These are phyloP conservation scores for Metacarcinus magister DNA, from an alignment of 2,888 invertebrate genomes.

Conservation along the genomic window DNA sequence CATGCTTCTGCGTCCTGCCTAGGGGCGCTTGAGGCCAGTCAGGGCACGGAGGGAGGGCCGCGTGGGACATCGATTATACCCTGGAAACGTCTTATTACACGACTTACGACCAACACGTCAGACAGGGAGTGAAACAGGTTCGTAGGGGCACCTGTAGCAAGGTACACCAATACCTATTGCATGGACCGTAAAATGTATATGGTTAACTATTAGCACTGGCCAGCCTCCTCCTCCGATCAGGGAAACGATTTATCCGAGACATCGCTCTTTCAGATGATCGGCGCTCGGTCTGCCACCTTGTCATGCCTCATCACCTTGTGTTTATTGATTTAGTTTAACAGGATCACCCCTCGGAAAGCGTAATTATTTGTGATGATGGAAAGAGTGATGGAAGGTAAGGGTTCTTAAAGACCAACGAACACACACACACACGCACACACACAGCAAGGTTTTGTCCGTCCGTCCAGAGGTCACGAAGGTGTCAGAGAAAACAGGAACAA, in stretches of 20 bases:
- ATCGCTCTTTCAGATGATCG: background rate
- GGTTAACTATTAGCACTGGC: background rate
- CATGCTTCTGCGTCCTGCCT: conserved; percentile 22
- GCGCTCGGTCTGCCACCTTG: background rate
- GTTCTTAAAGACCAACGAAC: background rate
- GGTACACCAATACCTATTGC: conserved; percentile 15
- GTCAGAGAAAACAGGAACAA: conserved; percentile 18
- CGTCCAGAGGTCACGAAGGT: conserved; percentile 34
- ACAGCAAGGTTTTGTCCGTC: background rate
- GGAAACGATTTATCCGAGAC: background rate
- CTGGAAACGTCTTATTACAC: conserved; percentile 39
- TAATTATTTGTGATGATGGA: background rate
- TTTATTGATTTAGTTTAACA: conserved; percentile 19
- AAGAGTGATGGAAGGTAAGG: background rate
- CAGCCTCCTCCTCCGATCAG: conserved; percentile 28
- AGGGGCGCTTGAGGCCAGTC: background rate
- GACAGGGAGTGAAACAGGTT: conserved; percentile 34
- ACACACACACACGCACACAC: background rate
- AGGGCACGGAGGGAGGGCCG: conserved; percentile 33
- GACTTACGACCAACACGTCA: conserved; percentile 8
- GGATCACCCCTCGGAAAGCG: background rate
- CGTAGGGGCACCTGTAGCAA: conserved; percentile 4
- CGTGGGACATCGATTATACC: conserved; percentile 39
- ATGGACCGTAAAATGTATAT: conserved; percentile 33
- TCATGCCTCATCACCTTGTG: background rate